These are phyloP conservation scores for Oceanodroma leucorhoa DNA, from an alignment of 2,797 vertebrate species.

Conservation along the genomic window DNA sequence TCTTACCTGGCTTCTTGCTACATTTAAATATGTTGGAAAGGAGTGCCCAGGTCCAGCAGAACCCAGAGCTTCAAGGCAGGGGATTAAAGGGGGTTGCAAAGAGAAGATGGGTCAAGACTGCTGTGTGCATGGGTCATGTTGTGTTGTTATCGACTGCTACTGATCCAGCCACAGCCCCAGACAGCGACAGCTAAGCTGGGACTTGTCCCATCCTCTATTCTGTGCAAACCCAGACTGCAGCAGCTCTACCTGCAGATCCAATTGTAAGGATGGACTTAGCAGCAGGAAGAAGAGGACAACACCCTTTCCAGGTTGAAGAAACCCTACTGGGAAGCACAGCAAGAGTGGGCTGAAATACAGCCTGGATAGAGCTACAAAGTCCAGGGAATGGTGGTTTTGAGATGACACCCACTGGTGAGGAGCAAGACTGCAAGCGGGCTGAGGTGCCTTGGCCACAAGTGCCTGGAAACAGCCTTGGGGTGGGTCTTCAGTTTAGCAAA, in stretches of 20 bases:
- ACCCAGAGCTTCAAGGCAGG: background rate
- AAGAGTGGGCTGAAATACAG: background rate
- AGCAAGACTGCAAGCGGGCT: background rate
- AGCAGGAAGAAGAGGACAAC: background rate
- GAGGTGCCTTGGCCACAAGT: too few species aligned
- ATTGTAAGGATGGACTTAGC: background rate
- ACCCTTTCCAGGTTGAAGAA: background rate
- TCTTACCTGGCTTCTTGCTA: background rate
- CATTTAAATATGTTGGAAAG: background rate
- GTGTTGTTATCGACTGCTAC: rapidly evolving
- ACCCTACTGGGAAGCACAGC: background rate
- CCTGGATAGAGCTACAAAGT: rapidly evolving
- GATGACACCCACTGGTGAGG: background rate
- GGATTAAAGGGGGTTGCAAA: background rate
- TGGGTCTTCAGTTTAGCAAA: background rate
- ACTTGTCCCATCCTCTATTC: rapidly evolving
- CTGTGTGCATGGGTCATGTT: rapidly evolving
- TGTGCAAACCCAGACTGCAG: background rate
- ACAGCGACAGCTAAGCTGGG: rapidly evolving
- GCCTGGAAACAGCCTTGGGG: background rate
- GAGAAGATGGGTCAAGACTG: background rate
- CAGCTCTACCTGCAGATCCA: background rate
- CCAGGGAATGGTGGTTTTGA: background rate
- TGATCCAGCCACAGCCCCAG: background rate
- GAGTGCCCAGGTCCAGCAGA: background rate